Percentiles rank a stretch among this genome's conserved stretches.
These are phyloP conservation scores for Lucifuga dentata DNA, from an alignment of 2,113 vertebrate genomes.

Conservation along the genomic window DNA sequence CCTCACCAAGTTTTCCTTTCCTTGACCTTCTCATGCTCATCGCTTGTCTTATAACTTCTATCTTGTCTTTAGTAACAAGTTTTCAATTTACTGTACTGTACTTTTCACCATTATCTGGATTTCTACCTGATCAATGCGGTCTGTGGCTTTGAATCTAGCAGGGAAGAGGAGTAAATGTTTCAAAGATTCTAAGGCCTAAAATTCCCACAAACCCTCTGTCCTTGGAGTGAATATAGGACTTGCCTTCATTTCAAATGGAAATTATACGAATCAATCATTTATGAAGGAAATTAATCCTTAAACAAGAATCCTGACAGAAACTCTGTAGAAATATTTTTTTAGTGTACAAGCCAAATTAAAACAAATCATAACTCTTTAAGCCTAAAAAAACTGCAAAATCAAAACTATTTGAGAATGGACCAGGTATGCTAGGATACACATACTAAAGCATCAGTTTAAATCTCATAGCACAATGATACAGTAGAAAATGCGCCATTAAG, in stretches of 20 bases:
- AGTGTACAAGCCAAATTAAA: no score
- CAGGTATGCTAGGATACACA: no score
- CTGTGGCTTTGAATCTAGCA: constrained; percentile 54
- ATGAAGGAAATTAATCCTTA: no score
- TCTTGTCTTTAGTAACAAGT: neutral
- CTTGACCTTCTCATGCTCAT: constrained; percentile 39
- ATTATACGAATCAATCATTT: neutral
- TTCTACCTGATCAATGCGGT: constrained; percentile 56
- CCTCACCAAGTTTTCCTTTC: constrained; percentile 48
- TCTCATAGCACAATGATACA: no score
- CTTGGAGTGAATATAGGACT: neutral
- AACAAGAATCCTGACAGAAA: no score
- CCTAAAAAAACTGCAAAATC: no score
- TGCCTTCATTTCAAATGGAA: neutral
- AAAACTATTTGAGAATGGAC: no score
- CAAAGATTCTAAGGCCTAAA: constrained; percentile 24
- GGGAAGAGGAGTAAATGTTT: constrained; percentile 23
- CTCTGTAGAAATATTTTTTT: no score
- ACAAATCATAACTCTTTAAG: no score
- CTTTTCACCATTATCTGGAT: constrained; percentile 8
- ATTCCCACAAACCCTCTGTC: constrained; percentile 5
- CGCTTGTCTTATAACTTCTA: constrained; percentile 12
- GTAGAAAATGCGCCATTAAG: no score
- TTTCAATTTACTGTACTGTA: constrained; percentile 8
- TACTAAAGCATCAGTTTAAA: no score